Base-by-base conservation (phyloP, 2,888 invertebrate genomes). In the Chloroclysta siterata region DNA sequence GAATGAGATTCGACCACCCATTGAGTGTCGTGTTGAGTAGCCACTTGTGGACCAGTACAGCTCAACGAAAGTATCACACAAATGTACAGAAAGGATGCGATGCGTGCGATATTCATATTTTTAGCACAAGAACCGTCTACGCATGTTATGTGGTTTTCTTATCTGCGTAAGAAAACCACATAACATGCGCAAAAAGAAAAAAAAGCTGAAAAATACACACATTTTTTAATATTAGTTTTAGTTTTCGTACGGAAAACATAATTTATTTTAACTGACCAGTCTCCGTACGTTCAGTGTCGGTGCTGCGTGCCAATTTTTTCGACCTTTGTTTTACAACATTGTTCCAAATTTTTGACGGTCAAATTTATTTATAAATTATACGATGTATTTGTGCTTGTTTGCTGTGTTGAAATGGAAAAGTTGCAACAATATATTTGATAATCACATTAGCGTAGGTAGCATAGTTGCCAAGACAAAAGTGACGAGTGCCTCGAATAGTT, bases 1-100 rank as follows among this genome's bases (percentile, higher is more conserved):
- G 82, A 87, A 84, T 81, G 79, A 79, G 73, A 74, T 80, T 61
- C 81, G 91, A 87, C 93, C 93, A 93, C 93, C 92, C 92, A 92
- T 87, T 76, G 89, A 78, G 90, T 68, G 72, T 54, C 66, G 72
- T 68, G 69, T 77, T 66, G 79, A 84, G 83, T 83, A 82, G 81
- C 79, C 83, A 79, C 73, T 79, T 75, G 73, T 73, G 63, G 69
- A 53, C 44, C 13, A 59, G 80, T 72, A 80, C 60, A 71, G 82
- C 58, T 5, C 52, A 14, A 55, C 63, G 82, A 80, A 88, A 88
- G 82, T 87, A 71, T 63, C 46, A 50, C 33, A 51, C 22, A 48
- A 28, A 28, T 22, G 22, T 14, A 14, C 14, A 54, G 39, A 6
- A 48, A 41, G 33, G 33, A 46, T 53, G 36, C 10, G 41, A 47